phyloP scores from a whole-genome alignment of 2,888 invertebrate genomes.

The Criorhina ranunculi region DNA sequence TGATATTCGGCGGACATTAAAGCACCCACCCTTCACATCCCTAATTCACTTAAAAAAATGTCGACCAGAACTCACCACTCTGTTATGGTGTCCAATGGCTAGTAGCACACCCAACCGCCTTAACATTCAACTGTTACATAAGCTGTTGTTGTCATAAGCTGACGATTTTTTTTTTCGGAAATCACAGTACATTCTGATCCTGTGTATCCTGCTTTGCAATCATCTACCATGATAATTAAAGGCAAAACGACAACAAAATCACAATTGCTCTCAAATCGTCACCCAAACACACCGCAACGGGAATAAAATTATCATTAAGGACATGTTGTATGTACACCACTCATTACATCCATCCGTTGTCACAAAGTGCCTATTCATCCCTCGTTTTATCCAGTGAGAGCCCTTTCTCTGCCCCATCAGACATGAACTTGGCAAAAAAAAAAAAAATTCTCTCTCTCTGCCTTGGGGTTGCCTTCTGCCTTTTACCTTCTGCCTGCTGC shows the following conservation, averaged over 20 bases:
- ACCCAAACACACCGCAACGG: conserved; percentile 72
- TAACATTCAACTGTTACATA: background rate
- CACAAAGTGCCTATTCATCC: conserved; percentile 51
- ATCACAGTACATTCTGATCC: background rate
- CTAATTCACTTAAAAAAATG: too few species aligned
- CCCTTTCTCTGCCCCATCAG: background rate
- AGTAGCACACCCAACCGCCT: too few species aligned
- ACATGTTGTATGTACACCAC: conserved; percentile 74
- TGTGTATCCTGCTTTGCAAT: conserved; percentile 29
- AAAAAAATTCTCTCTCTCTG: conserved; percentile 29
- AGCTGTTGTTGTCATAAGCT: background rate
- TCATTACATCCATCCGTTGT: conserved; percentile 75
- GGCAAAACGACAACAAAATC: conserved; percentile 61
- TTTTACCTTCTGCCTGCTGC: conserved; percentile 17
- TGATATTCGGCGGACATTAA: too few species aligned
- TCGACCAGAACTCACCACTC: too few species aligned
- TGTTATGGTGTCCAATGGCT: too few species aligned
- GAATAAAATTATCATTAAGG: conserved; percentile 77
- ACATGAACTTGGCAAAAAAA: conserved; percentile 16
- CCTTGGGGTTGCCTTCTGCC: background rate
- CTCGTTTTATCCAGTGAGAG: background rate
- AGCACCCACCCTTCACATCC: too few species aligned
- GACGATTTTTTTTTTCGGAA: background rate
- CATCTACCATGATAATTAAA: conserved; percentile 54
- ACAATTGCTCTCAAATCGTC: conserved; percentile 73